phyloP scores from a whole-genome alignment of 2,113 vertebrate species.

The Pan troglodytes region DNA sequence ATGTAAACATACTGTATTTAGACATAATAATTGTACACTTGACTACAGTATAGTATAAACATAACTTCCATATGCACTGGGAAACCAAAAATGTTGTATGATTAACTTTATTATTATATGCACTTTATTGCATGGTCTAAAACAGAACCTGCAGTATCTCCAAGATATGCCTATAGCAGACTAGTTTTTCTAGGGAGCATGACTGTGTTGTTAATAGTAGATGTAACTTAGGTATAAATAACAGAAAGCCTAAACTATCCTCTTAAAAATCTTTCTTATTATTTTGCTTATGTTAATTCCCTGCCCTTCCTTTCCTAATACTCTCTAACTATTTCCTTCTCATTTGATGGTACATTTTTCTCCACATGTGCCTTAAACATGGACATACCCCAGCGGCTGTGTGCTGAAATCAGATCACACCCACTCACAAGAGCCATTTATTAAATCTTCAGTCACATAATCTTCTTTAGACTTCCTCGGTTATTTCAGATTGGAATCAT shows the following conservation, averaged over 20 bases:
- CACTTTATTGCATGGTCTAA: not conserved
- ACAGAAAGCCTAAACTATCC: not conserved
- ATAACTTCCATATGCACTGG: not conserved
- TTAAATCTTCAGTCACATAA: not conserved
- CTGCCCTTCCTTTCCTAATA: not conserved
- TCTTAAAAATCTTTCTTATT: not conserved
- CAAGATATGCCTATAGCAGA: not conserved
- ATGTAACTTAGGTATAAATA: not conserved
- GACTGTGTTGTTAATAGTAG: not conserved
- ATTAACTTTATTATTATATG: too few species aligned
- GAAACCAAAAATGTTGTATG: not conserved
- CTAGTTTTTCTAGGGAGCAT: not conserved
- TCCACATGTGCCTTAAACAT: not conserved
- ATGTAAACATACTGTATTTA: not conserved
- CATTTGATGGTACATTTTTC: not conserved
- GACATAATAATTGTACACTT: not conserved
- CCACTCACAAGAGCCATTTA: not conserved
- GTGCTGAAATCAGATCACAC: not conserved
- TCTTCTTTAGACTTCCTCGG: not conserved
- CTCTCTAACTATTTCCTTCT: not conserved
- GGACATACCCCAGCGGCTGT: not conserved
- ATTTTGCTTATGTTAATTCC: not conserved
- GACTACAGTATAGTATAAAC: not conserved
- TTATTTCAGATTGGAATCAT: not conserved
- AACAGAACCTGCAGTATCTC: not conserved